Evolutionary conservation across 2,888 invertebrate species (phyloP).

Genomic region (Ectemnius continuus): DNA sequence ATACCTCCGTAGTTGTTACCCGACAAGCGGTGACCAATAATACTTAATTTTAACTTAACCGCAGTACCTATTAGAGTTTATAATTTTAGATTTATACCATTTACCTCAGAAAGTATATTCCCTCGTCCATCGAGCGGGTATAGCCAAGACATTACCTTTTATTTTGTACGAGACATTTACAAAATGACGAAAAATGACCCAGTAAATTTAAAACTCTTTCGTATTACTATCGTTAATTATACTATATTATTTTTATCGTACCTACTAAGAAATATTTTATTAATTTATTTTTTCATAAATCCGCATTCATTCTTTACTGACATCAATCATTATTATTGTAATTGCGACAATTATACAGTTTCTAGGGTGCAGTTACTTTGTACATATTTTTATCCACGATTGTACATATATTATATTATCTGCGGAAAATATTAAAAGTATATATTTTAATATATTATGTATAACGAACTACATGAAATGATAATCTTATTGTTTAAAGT

Average conservation of each 20-base stretch:
- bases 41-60: constrained; percentile 70
- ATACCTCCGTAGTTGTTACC: constrained; percentile 71
- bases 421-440: constrained; percentile 74
- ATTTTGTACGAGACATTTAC: constrained; percentile 52
- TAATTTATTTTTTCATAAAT: constrained; percentile 64
- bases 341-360: constrained; percentile 59
- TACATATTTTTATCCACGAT: constrained; percentile 70
- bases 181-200: constrained; percentile 36
- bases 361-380: constrained; percentile 74
- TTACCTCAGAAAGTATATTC: constrained; percentile 70
- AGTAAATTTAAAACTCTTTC: constrained; percentile 55
- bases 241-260: constrained; percentile 45
- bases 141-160: constrained; percentile 58
- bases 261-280: constrained; percentile 59
- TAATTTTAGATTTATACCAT: constrained; percentile 70
- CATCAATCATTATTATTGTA: constrained; percentile 23
- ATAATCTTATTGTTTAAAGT: constrained; percentile 76
- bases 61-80: constrained; percentile 73
- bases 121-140: constrained; percentile 42
- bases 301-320: constrained; percentile 51
- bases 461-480: constrained; percentile 75
- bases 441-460: constrained; percentile 78
- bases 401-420: constrained; percentile 72
- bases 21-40: constrained; percentile 50
- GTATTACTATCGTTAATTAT: constrained; percentile 66